phyloP scores from a whole-genome alignment of 2,888 invertebrate genomes.

The Leuctra nigra region DNA sequence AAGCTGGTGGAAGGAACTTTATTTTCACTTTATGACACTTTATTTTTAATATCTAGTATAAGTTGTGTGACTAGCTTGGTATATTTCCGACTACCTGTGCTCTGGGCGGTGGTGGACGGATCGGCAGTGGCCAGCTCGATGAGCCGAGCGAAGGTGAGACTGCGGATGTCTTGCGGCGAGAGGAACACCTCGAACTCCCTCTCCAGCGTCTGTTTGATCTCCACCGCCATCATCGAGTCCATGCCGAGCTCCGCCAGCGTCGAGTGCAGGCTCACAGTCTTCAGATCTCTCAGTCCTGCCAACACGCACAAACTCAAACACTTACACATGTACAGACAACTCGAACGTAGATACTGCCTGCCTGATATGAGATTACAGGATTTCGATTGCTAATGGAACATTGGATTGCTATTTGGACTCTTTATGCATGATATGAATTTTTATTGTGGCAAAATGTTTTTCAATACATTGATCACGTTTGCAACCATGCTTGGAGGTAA shows the following conservation, averaged over 20 bases:
- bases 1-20: too few species aligned
- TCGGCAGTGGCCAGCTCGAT: constrained; percentile 51
- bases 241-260: constrained; percentile 85
- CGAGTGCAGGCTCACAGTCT: constrained; percentile 50
- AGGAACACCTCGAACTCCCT: constrained; percentile 81
- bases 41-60: too few species aligned
- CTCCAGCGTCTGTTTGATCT: constrained; percentile 88
- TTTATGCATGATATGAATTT: too few species aligned
- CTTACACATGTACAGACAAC: too few species aligned
- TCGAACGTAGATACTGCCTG: too few species aligned
- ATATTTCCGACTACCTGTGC: neutral
- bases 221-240: constrained; percentile 96
- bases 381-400: too few species aligned
- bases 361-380: neutral
- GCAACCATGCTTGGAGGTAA: too few species aligned
- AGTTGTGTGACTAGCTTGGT: too few species aligned
- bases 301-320: neutral
- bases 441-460: too few species aligned
- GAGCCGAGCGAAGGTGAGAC: constrained; percentile 64
- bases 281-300: constrained; percentile 56
- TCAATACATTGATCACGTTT: too few species aligned
- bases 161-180: constrained; percentile 77
- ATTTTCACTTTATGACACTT: too few species aligned
- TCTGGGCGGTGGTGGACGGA: neutral
- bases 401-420: too few species aligned